Evolutionary conservation across 1,140 invertebrate genomes (phyloP), one percentile per base, ranked within the genome.

Genomic region (Aleiodes sp.): DNA sequence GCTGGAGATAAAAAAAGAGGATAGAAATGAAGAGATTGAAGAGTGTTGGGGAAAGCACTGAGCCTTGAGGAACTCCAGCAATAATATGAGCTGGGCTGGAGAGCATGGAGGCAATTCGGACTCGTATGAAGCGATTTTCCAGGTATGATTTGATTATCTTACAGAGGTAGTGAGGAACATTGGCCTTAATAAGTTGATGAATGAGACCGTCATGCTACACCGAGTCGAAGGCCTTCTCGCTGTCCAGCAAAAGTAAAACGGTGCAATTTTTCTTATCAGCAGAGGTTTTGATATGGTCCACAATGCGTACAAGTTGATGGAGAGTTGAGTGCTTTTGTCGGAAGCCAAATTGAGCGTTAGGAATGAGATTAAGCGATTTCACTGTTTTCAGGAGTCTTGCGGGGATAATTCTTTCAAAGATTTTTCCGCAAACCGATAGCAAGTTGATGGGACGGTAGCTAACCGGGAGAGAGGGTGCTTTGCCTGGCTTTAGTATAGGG

Each of bases 361-460:
- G 37, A 6, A 41, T 4, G 3, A 41, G 3, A 6, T 41, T 41
- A n/a, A 4, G 2, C 16, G 10, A 2, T 2, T 4, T 3, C 3
- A 41, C 12, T 3, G 10, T 2, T 41, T 3, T 41, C 3, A 2
- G 10, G 4, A 56, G 14, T 52, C 76, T 69, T n/a, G 28, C 26
- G 1, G 74, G 41, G 1, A 82, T 67, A 7, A 78, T 64, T 71
- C 73, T 79, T 75, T 84, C 81, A 10, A 74, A 67, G 2, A 84
- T 3, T 64, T 84, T 85, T 0, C 46, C 65, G 2, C 80, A 39
- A 2, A 62, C 61, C 10, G 74, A 66, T 33, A 82, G 70, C 0
- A 84, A 73, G 24, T 76, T 82, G 8, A 84, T 83, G 0, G 81
- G 81, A 14, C 80, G 67, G 46, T 83, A 80, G 33, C 69, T 77